These are phyloP conservation scores for Platanista minor DNA, from an alignment of 2,113 vertebrate species.

Conservation along the genomic window DNA sequence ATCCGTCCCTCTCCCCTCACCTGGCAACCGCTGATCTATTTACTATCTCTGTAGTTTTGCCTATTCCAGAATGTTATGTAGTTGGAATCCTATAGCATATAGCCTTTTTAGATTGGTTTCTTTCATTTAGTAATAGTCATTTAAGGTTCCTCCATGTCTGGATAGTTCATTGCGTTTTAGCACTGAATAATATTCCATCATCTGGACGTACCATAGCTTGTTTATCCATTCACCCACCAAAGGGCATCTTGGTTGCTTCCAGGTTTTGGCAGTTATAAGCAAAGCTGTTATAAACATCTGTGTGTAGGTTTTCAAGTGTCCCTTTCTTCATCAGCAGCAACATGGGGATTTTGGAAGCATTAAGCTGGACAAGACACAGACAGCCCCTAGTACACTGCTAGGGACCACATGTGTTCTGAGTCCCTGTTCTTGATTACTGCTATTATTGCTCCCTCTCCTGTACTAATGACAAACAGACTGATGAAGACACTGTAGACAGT, in stretches of 20 bases:
- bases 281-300: neutral
- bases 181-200: neutral
- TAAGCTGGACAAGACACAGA: neutral
- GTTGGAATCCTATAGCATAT: neutral
- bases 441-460: neutral
- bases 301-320: neutral
- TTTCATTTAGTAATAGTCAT: neutral
- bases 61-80: neutral
- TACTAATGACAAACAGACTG: neutral
- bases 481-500: neutral
- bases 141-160: neutral
- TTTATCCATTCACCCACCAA: neutral
- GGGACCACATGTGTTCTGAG: accelerated
- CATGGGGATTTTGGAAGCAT: neutral
- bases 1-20: neutral
- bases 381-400: no score
- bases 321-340: neutral
- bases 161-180: neutral
- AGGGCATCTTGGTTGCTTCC: neutral
- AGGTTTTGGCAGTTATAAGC: neutral
- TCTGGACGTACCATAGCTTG: no score
- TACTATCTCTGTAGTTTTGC: neutral
- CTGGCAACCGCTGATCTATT: neutral
- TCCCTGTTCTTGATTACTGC: accelerated
- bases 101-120: neutral